A percentile compares a stretch with the other conserved stretches of the same genome.
phyloP scores from a whole-genome alignment of 2,888 invertebrate species.

The Cancer borealis region DNA sequence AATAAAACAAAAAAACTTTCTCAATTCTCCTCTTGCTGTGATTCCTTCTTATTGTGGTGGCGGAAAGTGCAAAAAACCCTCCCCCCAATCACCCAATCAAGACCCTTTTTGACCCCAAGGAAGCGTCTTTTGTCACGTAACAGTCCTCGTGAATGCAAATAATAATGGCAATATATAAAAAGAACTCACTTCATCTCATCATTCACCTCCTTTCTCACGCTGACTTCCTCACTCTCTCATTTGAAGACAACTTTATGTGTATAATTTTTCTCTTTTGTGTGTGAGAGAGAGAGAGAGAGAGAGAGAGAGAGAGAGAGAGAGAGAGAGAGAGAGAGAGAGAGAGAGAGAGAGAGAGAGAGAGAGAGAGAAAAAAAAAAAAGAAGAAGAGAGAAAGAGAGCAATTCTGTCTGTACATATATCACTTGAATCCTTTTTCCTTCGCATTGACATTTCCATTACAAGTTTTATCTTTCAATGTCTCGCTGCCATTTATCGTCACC shows the following conservation, averaged over 20 bases:
- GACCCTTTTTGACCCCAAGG: neutral
- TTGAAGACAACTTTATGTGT: neutral
- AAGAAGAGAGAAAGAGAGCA: slow-evolving; percentile 1
- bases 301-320: slow-evolving; percentile 31
- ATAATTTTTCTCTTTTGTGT: neutral
- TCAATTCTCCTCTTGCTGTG: neutral
- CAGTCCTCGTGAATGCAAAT: neutral
- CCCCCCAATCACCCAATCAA: neutral
- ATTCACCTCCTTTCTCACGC: neutral
- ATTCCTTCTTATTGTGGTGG: neutral
- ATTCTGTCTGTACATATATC: neutral
- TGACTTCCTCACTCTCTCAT: neutral
- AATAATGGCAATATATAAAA: neutral
- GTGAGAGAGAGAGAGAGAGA: neutral
- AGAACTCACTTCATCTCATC: neutral
- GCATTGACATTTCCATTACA: neutral
- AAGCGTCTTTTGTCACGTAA: slow-evolving; percentile 13
- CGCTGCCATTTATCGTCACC: neutral
- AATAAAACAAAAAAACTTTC: neutral
- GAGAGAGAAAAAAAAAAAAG: too few relatives aligned
- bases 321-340: slow-evolving; percentile 28
- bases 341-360: slow-evolving; percentile 20
- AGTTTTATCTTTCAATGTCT: neutral
- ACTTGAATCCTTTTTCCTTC: neutral
- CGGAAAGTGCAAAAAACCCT: neutral